Percentiles rank a stretch among this genome's conserved stretches.
These are phyloP conservation scores for Pitangus sulphuratus DNA, from an alignment of 2,797 vertebrate genomes.

Conservation along the genomic window DNA sequence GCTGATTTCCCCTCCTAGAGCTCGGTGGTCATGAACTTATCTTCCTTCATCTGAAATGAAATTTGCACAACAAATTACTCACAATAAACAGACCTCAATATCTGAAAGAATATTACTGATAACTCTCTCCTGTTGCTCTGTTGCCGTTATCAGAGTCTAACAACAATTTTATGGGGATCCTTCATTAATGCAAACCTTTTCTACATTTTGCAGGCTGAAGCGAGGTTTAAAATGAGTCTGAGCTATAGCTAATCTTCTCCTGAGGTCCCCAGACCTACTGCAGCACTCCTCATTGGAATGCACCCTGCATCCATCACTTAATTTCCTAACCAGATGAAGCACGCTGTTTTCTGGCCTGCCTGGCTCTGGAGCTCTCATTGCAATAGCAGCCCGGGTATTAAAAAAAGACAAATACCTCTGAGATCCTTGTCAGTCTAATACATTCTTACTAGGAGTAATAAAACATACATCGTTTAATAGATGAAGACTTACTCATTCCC, in stretches of 20 bases:
- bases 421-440: slow-evolving; percentile 40
- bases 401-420: slow-evolving; percentile 32
- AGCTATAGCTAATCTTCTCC: neutral
- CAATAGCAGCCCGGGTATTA: slow-evolving; percentile 8
- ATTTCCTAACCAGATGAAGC: slow-evolving; percentile 51
- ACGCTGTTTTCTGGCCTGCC: neutral
- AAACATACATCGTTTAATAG: slow-evolving; percentile 5
- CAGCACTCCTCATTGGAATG: neutral
- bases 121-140: neutral
- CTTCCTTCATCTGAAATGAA: neutral
- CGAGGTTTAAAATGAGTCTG: neutral
- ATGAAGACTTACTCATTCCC: slow-evolving; percentile 28
- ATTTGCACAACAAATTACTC: neutral
- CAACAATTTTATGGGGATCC: neutral
- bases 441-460: slow-evolving; percentile 34
- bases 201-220: neutral
- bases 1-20: neutral
- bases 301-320: neutral
- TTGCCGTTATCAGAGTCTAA: neutral
- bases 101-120: neutral
- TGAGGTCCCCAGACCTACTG: neutral
- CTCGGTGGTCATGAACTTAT: fast-evolving
- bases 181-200: neutral
- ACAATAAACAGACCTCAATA: neutral
- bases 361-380: slow-evolving; percentile 9